Conservation (phyloP, 2,888 invertebrate species). For the Acanthacorydalis orientalis region DNA sequence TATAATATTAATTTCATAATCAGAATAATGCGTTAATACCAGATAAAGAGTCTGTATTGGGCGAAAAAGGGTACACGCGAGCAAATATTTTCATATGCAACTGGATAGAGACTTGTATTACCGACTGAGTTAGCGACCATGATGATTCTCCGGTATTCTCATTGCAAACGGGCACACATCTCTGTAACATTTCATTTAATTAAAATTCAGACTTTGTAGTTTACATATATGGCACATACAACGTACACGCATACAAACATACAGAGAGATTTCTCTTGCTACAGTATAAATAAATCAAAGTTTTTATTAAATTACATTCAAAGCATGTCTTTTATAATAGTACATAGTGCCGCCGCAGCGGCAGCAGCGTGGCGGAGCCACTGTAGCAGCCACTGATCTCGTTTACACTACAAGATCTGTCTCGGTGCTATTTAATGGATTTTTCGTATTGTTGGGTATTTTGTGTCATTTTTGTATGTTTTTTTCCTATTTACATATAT, state of each 20-base stretch:
- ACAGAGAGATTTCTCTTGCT: constrained; percentile 1
- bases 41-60: too few relatives aligned
- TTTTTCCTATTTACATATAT: too few relatives aligned
- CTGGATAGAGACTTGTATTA: too few relatives aligned
- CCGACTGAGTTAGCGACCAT: too few relatives aligned
- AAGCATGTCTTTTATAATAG: constrained; percentile 6
- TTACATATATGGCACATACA: not conserved
- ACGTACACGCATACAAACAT: constrained; percentile 1
- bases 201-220: constrained; percentile 7
- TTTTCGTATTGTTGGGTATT: too few relatives aligned
- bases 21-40: too few relatives aligned
- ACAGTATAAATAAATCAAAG: constrained; percentile 6
- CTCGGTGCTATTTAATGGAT: too few relatives aligned
- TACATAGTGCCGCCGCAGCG: not conserved
- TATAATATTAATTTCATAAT: too few relatives aligned
- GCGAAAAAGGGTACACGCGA: too few relatives aligned
- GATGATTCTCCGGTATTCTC: not conserved
- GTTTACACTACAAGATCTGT: not conserved
- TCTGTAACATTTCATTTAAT: constrained; percentile 6
- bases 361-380: not conserved
- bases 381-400: not conserved
- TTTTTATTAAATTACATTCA: constrained; percentile 7
- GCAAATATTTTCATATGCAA: too few relatives aligned
- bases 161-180: not conserved
- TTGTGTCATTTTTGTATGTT: too few relatives aligned